Conservation (phyloP, 2,113 vertebrate genomes). For the Sphyrna mokarran region DNA sequence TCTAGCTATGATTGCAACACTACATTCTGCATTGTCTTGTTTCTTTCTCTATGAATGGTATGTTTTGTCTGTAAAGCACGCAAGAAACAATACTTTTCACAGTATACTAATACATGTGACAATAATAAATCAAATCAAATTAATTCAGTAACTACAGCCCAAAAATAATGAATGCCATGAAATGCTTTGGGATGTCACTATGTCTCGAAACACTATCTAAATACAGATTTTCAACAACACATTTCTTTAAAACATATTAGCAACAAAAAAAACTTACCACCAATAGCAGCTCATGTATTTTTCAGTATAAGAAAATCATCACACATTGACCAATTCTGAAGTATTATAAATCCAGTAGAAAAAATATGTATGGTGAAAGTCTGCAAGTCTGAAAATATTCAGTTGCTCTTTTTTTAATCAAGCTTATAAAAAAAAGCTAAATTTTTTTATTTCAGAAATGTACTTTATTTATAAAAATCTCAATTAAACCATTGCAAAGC, state of each 20-base stretch:
- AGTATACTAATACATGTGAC: too few species aligned
- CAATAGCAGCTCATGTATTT: not conserved
- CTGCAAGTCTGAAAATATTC: not conserved
- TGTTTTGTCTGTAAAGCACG: too few species aligned
- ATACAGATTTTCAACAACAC: not conserved
- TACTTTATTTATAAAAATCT: too few species aligned
- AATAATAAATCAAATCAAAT: too few species aligned
- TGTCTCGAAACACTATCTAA: not conserved
- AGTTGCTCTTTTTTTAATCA: not conserved
- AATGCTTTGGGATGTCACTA: not conserved
- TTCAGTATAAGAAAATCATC: not conserved
- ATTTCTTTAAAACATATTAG: not conserved
- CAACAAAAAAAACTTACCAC: not conserved
- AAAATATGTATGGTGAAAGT: not conserved
- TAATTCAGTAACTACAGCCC: not conserved
- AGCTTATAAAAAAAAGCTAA: too few species aligned
- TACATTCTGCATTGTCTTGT: too few species aligned
- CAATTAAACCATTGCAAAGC: too few species aligned
- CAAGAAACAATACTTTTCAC: too few species aligned
- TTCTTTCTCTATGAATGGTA: too few species aligned
- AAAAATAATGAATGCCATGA: not conserved
- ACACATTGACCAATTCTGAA: not conserved
- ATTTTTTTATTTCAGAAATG: too few species aligned
- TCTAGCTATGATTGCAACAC: too few species aligned
- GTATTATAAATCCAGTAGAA: not conserved